phyloP scores from a whole-genome alignment of 2,113 vertebrate species.

The Morone chrysops region DNA sequence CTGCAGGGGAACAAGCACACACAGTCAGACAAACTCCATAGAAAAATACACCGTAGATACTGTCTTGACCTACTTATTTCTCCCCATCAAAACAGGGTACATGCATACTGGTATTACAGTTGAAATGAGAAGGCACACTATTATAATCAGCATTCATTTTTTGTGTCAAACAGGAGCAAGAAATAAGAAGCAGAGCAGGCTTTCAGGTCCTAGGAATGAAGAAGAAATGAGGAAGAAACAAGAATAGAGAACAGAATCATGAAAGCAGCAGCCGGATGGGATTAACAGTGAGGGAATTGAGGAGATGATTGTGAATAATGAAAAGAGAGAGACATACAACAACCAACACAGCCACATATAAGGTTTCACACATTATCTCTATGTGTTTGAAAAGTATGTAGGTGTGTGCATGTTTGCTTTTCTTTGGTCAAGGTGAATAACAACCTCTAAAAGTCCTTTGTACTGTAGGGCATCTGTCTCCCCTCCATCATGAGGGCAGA shows the following conservation, averaged over 20 bases:
- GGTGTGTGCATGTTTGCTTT: constrained; percentile 49
- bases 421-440: constrained; percentile 55
- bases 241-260: constrained; percentile 10
- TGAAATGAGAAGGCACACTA: constrained; percentile 22
- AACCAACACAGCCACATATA: constrained; percentile 44
- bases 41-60: constrained; percentile 29
- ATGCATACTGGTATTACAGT: constrained; percentile 40
- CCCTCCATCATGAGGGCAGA: constrained; percentile 22
- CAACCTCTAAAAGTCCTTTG: constrained; percentile 30
- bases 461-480: constrained; percentile 20
- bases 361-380: constrained; percentile 11
- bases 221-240: constrained; percentile 12
- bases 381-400: not conserved
- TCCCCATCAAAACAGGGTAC: constrained; percentile 32
- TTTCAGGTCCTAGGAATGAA: constrained; percentile 24
- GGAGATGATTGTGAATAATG: constrained; percentile 35
- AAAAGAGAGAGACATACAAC: constrained; percentile 33
- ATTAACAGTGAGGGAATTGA: constrained; percentile 32
- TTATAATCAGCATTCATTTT: constrained; percentile 21
- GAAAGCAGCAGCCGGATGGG: constrained; percentile 41
- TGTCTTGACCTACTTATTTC: constrained; percentile 53
- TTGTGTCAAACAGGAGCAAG: constrained; percentile 34
- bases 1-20: constrained; percentile 78
- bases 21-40: constrained; percentile 53
- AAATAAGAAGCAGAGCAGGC: constrained; percentile 35